These are phyloP conservation scores for Coendou prehensilis DNA, from an alignment of 2,797 vertebrate species.

Conservation along the genomic window DNA sequence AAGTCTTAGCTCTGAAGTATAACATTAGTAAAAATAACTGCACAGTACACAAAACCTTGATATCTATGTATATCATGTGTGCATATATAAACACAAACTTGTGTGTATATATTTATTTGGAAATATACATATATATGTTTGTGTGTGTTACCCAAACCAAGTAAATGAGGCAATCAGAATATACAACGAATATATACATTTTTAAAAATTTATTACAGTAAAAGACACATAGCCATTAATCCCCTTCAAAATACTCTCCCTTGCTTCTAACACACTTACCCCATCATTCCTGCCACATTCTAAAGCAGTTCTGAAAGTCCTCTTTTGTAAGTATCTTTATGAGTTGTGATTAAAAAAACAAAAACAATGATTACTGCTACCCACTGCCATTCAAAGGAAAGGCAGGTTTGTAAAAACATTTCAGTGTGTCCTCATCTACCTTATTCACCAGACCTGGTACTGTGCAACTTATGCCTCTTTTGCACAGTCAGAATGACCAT, in stretches of 20 bases:
- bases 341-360: background rate
- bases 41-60: background rate
- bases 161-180: background rate
- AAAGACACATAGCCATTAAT: background rate
- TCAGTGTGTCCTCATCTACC: background rate
- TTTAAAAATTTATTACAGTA: no score
- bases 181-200: no score
- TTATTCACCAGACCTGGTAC: background rate
- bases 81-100: background rate
- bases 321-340: background rate
- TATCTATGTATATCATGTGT: background rate
- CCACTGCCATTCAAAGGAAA: background rate
- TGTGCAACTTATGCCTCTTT: background rate
- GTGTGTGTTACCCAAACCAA: background rate
- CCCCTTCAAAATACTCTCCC: background rate
- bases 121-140: background rate
- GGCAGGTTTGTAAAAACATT: background rate
- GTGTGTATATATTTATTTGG: background rate
- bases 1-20: slow-evolving; percentile 47
- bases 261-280: background rate
- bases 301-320: background rate
- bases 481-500: background rate
- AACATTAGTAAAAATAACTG: slow-evolving; percentile 56
- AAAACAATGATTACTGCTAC: background rate
- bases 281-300: background rate